Conservation (phyloP, 2,888 invertebrate species). For the Eupithecia abbreviata region DNA sequence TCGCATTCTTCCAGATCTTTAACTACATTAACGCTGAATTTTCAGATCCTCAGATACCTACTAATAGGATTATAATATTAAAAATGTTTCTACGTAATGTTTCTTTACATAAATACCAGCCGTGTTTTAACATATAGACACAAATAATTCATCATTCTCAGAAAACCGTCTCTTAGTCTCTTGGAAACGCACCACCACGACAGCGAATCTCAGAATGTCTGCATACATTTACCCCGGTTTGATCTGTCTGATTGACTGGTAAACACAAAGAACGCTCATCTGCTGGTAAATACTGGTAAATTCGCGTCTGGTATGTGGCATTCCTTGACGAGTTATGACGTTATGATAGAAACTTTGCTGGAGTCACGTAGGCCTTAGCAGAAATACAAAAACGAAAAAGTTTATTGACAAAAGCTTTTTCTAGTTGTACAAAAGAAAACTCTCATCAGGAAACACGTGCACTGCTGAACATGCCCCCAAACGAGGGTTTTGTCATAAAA, state of each 20-base stretch:
- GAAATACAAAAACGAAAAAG: neutral
- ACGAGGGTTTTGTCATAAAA: no score
- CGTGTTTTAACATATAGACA: neutral
- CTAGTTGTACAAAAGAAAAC: no score
- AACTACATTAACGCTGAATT: no score
- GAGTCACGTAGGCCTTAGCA: neutral
- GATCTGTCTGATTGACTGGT: slow-evolving; percentile 29
- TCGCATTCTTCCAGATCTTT: no score
- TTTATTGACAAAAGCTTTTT: neutral
- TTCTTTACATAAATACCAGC: neutral
- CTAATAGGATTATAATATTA: neutral
- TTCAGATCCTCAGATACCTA: no score
- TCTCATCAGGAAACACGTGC: no score
- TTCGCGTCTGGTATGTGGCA: slow-evolving; percentile 21
- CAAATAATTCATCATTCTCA: neutral
- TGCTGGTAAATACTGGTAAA: slow-evolving; percentile 24
- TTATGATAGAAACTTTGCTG: neutral
- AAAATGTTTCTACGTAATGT: neutral
- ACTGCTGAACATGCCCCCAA: no score
- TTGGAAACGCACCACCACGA: neutral
- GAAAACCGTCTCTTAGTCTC: neutral
- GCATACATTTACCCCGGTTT: slow-evolving; percentile 26
- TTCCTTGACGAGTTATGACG: neutral
- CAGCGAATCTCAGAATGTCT: slow-evolving; percentile 1
- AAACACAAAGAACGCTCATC: slow-evolving; percentile 28